Percentiles rank a stretch among this genome's conserved stretches.
Evolutionary conservation across 2,113 vertebrate genomes (phyloP).

Genomic region (Dissostichus mawsoni): DNA sequence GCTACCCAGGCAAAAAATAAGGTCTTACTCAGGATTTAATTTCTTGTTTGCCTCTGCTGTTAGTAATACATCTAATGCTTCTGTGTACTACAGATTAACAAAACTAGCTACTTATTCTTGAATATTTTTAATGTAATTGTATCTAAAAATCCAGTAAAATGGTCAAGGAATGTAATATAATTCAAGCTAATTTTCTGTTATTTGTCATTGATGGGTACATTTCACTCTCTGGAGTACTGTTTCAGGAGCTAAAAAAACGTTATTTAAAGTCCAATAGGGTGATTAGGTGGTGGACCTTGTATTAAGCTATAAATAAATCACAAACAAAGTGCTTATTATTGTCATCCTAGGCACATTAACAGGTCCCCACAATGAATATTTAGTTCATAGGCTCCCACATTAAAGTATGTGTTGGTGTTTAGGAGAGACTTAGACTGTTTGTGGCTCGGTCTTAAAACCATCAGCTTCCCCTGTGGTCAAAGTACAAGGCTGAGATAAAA

Average conservation of each 20-base stretch:
- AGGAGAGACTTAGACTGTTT: conserved; percentile 5
- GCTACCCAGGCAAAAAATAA: not conserved
- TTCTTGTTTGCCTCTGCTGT: not conserved
- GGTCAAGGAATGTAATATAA: not conserved
- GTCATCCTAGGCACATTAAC: not conserved
- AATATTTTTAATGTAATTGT: not conserved
- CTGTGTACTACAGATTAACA: not conserved
- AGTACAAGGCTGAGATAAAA: not conserved
- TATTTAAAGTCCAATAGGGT: too few species aligned
- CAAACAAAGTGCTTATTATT: too few species aligned
- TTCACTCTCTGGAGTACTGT: too few species aligned
- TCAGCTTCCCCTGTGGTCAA: conserved; percentile 34
- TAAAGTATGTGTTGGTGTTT: not conserved
- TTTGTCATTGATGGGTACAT: not conserved
- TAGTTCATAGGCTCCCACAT: too few species aligned
- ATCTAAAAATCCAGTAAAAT: too few species aligned
- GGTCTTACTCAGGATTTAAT: too few species aligned
- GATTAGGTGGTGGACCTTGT: too few species aligned
- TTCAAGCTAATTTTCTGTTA: not conserved
- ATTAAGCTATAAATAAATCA: too few species aligned
- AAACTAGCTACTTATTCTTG: too few species aligned
- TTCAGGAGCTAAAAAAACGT: too few species aligned
- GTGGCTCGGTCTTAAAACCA: conserved; percentile 23
- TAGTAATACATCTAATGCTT: not conserved
- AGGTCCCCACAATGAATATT: not conserved